Evolutionary conservation across 2,797 vertebrate genomes (phyloP).

Genomic region (Lagodon rhomboides): DNA sequence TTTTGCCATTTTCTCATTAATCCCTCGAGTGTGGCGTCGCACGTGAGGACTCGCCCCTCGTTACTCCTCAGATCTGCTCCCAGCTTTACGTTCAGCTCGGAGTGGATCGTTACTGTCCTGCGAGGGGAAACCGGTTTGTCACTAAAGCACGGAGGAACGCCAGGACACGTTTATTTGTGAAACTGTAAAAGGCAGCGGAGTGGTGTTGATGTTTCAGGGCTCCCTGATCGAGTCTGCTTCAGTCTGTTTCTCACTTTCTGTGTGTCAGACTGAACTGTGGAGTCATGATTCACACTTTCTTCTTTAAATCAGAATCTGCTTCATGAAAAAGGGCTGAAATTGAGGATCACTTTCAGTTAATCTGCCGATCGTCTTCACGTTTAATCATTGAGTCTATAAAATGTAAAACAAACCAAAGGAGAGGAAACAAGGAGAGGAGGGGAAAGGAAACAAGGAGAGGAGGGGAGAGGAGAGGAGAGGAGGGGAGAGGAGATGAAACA

Average conservation of each 20-base stretch:
- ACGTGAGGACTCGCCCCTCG: neutral
- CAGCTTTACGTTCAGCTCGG: slow-evolving; percentile 16
- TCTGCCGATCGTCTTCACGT: too few relatives aligned
- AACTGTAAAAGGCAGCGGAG: neutral
- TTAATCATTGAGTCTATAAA: too few relatives aligned
- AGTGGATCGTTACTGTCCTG: neutral
- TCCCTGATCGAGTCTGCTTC: neutral
- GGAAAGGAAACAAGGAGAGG: too few relatives aligned
- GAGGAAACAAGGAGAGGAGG: too few relatives aligned
- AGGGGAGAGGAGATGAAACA: too few relatives aligned
- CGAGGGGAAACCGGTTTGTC: neutral
- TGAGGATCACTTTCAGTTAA: neutral
- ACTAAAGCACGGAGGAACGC: neutral
- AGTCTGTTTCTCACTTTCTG: neutral
- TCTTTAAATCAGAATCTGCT: neutral
- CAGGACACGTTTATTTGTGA: neutral
- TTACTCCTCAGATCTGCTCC: neutral
- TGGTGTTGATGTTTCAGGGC: neutral
- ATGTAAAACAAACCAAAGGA: too few relatives aligned
- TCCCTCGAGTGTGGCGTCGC: slow-evolving; percentile 28
- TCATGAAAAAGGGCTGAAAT: neutral
- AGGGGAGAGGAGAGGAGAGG: too few relatives aligned
- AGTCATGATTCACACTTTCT: neutral
- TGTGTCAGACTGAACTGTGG: neutral
- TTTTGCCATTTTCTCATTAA: slow-evolving; percentile 45